Evolutionary conservation across 1,140 invertebrate species (phyloP).

Genomic region (Sycobia sp.): DNA sequence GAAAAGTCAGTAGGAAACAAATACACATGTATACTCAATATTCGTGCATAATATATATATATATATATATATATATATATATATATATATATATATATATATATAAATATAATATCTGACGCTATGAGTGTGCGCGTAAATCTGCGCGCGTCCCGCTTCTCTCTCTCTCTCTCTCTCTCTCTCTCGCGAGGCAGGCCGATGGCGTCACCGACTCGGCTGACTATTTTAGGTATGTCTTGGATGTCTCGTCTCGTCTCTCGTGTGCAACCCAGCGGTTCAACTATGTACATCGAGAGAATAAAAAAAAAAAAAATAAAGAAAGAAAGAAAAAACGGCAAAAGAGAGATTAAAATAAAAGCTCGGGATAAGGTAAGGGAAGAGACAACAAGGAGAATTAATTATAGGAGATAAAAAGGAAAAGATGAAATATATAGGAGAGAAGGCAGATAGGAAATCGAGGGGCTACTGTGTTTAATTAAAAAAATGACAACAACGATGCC

Average conservation of each 20-base stretch:
- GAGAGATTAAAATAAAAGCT: too few relatives aligned
- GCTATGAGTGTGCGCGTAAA: neutral
- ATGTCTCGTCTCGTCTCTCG: slow-evolving; percentile 30
- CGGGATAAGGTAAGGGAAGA: too few relatives aligned
- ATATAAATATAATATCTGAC: neutral
- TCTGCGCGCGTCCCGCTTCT: neutral
- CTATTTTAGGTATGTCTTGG: slow-evolving; percentile 56
- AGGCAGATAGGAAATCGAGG: neutral
- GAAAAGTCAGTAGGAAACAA: neutral
- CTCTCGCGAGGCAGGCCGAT: slow-evolving; percentile 42
- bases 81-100: neutral
- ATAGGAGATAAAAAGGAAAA: neutral
- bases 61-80: neutral
- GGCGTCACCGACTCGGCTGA: slow-evolving; percentile 50
- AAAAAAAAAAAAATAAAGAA: too few relatives aligned
- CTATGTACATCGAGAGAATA: slow-evolving; percentile 18
- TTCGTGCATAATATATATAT: too few relatives aligned
- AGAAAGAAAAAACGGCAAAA: neutral
- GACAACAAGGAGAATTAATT: too few relatives aligned
- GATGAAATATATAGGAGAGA: neutral
- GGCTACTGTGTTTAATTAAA: slow-evolving; percentile 22
- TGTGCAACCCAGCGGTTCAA: neutral
- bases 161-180: neutral
- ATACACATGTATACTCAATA: too few relatives aligned
- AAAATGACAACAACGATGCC: neutral